Conservation (phyloP, 2,797 vertebrate genomes). For the Bucorvus abyssinicus region DNA sequence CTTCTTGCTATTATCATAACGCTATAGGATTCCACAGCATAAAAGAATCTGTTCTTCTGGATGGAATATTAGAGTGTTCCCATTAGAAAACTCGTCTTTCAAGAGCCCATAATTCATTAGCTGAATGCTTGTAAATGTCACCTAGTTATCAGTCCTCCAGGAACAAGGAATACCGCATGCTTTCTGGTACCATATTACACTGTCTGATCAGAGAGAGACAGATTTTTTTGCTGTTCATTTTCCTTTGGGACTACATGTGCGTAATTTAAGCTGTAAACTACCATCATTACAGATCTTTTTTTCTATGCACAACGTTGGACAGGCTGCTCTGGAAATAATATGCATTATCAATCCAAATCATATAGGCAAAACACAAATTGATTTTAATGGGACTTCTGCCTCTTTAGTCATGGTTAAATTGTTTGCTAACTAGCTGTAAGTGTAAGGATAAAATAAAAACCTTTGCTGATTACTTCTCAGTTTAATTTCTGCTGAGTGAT, state of each 20-base stretch:
- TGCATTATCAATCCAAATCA: not conserved
- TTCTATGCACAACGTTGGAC: not conserved
- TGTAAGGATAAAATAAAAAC: not conserved
- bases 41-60: slow-evolving; percentile 24
- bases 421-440: not conserved
- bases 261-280: not conserved
- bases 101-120: slow-evolving; percentile 36
- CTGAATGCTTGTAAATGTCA: slow-evolving; percentile 53
- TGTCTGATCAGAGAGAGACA: not conserved
- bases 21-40: not conserved
- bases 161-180: not conserved
- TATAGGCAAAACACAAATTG: not conserved
- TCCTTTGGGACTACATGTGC: not conserved
- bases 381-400: not conserved
- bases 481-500: not conserved
- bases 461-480: not conserved
- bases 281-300: not conserved
- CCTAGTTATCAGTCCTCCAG: slow-evolving; percentile 21
- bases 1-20: not conserved
- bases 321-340: not conserved
- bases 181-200: not conserved
- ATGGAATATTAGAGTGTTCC: slow-evolving; percentile 2
- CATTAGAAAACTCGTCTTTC: slow-evolving; percentile 19
- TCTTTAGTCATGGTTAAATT: not conserved
- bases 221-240: slow-evolving; percentile 5